Evolutionary conservation across 2,113 vertebrate species (phyloP), one percentile per base, ranked within the genome.

Genomic region (Lagopus muta): DNA sequence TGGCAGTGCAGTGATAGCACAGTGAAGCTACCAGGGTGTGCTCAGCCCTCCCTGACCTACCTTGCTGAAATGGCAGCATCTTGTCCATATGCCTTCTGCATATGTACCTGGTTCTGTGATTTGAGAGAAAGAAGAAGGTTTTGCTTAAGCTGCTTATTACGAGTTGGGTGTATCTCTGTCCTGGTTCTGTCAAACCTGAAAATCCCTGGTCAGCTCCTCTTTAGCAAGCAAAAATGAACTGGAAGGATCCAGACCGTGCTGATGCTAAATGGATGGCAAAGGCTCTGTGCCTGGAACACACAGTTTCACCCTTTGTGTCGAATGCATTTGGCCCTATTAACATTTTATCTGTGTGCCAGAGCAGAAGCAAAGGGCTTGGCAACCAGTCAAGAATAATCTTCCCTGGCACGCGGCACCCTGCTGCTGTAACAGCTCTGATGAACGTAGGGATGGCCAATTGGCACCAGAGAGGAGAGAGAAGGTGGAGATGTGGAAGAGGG

Each of bases 361-460:
- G 81, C 71, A 78, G 91, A 70, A 90, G 73, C 47, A 79, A 57
- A 43, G 90, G 89, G 34, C 85, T 45, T 96, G 96, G 93, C 92
- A 95, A 93, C 65, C 58, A 78, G 73, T 78, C 91, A 96, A 55
- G 66, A 88, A 45, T 85, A 87, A 90, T 87, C 66, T 92, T 88
- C 82, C 64, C 82, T 95, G 85, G 91, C 92, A 91, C 6, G 0
- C 0, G 0, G 62, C 20, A 34, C 50, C 54, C 69, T 65, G 81
- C 77, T 61, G 47, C 72, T 92, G 73, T 78, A 92, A 82, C 38
- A 90, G 18, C 74, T 86, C 73, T n/a, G 70, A 77, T 38, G 82
- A 89, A 65, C 21, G 78, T 61, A 9, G 57, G 81, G 79, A 60
- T 66, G 73, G 58, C 3, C 57, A 65, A 75, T 0, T 45, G 88